A percentile compares a stretch with the other conserved stretches of the same genome.
phyloP scores from a whole-genome alignment of 2,113 vertebrate species.

The Ifrita kowaldi region DNA sequence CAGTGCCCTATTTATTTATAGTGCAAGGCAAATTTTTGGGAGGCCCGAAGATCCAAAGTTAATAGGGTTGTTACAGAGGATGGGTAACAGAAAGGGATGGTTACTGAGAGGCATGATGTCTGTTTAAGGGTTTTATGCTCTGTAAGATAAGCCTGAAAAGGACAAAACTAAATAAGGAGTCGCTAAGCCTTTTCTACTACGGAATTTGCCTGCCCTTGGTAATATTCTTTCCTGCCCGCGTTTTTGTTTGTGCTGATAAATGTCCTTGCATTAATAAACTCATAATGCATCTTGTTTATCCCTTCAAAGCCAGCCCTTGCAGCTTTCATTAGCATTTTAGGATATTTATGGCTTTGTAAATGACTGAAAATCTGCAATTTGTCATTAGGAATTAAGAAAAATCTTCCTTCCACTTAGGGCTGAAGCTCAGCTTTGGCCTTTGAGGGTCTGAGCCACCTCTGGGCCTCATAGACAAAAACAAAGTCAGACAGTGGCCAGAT shows the following conservation, averaged over 20 bases:
- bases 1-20: background rate
- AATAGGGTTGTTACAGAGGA: background rate
- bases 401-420: background rate
- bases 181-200: background rate
- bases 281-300: slow-evolving; percentile 25
- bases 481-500: slow-evolving; percentile 58
- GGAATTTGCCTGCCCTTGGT: background rate
- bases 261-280: slow-evolving; percentile 1
- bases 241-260: slow-evolving; percentile 6
- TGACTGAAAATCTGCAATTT: slow-evolving; percentile 51
- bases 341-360: slow-evolving; percentile 29
- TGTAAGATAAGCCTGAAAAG: background rate
- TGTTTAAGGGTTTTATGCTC: background rate
- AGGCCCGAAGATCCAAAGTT: background rate
- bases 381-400: slow-evolving; percentile 44
- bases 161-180: background rate
- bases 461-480: slow-evolving; percentile 37
- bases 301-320: background rate
- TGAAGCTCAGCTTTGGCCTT: slow-evolving; percentile 36
- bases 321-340: slow-evolving; percentile 37
- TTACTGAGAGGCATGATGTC: background rate
- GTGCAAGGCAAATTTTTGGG: background rate
- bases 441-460: slow-evolving; percentile 42
- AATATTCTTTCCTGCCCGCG: background rate
- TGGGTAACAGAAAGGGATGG: background rate